A percentile compares a stretch with the other conserved stretches of the same genome.
phyloP scores from a whole-genome alignment of 1,140 invertebrate species.

The Neodiprion pinetum region DNA sequence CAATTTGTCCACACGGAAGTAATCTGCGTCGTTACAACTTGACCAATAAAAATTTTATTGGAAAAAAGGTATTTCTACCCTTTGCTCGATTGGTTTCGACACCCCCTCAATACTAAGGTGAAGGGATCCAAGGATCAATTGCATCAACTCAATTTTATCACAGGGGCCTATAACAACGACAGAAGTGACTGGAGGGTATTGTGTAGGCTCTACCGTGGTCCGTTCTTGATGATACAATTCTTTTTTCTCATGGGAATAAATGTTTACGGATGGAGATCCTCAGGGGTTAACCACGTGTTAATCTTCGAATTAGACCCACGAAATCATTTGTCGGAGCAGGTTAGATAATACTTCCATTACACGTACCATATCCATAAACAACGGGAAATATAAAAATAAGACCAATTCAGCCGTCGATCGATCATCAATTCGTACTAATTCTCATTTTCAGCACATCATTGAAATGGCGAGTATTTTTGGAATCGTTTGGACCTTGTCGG shows the following conservation, averaged over 20 bases:
- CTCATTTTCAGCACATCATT: slow-evolving; percentile 74
- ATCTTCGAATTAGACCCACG: slow-evolving; percentile 93
- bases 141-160: slow-evolving; percentile 12
- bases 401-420: no score
- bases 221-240: slow-evolving; percentile 83
- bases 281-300: slow-evolving; percentile 91
- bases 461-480: slow-evolving; percentile 87
- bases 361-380: no score
- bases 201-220: slow-evolving; percentile 80
- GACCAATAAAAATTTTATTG: no score
- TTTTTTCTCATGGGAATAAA: slow-evolving; percentile 89
- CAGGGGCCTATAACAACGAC: slow-evolving; percentile 59
- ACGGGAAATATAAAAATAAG: no score
- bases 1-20: no score
- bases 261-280: slow-evolving; percentile 87
- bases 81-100: not conserved
- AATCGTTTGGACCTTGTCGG: slow-evolving; percentile 81
- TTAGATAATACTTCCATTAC: slow-evolving; percentile 9
- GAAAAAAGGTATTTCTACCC: no score
- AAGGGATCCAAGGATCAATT: not conserved
- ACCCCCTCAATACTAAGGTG: not conserved
- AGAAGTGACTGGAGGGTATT: slow-evolving; percentile 61
- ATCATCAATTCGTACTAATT: no score
- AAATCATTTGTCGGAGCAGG: slow-evolving; percentile 84
- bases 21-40: no score